Conservation (phyloP, 2,797 vertebrate species). For the Gambusia yucatana region DNA sequence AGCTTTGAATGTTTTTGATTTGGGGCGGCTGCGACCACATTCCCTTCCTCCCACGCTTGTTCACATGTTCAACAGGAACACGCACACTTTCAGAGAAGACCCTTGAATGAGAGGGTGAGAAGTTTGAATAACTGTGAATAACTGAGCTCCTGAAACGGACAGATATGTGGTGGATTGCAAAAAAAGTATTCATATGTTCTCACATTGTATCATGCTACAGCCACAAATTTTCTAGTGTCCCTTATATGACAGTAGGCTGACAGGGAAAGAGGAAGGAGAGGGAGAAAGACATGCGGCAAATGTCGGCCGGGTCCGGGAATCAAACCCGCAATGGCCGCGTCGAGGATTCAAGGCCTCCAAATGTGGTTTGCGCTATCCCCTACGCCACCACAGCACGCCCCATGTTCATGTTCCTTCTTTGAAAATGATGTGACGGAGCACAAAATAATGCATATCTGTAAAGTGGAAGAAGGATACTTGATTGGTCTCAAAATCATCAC, state of each 20-base stretch:
- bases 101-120: conserved; percentile 28
- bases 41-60: conserved; percentile 73
- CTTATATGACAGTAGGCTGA: no score
- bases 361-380: no score
- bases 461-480: neutral
- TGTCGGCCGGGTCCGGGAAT: no score
- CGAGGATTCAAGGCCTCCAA: no score
- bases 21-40: conserved; percentile 70
- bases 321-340: no score
- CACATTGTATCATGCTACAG: neutral
- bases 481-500: neutral
- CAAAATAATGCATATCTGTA: neutral
- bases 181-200: neutral
- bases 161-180: neutral
- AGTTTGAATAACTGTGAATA: conserved; percentile 8
- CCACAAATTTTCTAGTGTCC: neutral
- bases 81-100: conserved; percentile 38
- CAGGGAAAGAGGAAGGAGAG: no score
- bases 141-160: neutral
- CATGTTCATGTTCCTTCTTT: neutral
- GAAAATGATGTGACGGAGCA: neutral
- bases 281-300: no score
- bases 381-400: no score
- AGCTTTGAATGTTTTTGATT: conserved; percentile 76
- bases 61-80: conserved; percentile 68